phyloP scores from a whole-genome alignment of 2,888 invertebrate species.

The Augiades crinisus region DNA sequence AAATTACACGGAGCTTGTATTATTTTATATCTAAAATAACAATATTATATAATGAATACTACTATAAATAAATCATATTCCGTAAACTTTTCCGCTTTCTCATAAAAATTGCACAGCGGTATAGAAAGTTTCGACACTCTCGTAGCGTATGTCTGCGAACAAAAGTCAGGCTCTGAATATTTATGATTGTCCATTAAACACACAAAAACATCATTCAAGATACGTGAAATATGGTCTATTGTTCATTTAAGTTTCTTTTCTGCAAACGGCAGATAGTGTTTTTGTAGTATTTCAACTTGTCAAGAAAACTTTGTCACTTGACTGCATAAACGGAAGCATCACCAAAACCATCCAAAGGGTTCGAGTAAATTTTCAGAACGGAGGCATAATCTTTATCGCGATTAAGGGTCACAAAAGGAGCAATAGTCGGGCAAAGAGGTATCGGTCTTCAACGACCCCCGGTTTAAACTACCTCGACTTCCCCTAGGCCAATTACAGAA shows the following conservation, averaged over 20 bases:
- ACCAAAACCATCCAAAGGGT: not conserved
- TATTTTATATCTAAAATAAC: no score
- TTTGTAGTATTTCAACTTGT: no score
- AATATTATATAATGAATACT: no score
- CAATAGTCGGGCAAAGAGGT: constrained; percentile 24
- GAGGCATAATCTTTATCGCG: constrained; percentile 23
- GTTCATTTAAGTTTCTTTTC: no score
- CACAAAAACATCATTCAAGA: not conserved
- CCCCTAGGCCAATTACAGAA: constrained; percentile 50
- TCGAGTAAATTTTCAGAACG: constrained; percentile 12
- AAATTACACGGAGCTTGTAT: no score
- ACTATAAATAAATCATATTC: no score
- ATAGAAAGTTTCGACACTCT: constrained; percentile 3
- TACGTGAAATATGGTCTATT: no score
- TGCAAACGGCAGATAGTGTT: no score
- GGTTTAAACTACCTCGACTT: constrained; percentile 18
- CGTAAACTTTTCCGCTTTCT: no score
- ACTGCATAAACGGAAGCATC: constrained; percentile 5
- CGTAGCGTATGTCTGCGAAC: no score
- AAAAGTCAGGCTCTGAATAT: constrained; percentile 12
- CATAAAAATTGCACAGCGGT: constrained; percentile 8
- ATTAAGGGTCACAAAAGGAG: constrained; percentile 23
- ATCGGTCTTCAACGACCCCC: constrained; percentile 24
- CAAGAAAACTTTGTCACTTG: not conserved
- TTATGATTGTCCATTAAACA: constrained; percentile 13